Evolutionary conservation across 2,113 vertebrate species (phyloP).

Genomic region (Halichoeres trimaculatus): DNA sequence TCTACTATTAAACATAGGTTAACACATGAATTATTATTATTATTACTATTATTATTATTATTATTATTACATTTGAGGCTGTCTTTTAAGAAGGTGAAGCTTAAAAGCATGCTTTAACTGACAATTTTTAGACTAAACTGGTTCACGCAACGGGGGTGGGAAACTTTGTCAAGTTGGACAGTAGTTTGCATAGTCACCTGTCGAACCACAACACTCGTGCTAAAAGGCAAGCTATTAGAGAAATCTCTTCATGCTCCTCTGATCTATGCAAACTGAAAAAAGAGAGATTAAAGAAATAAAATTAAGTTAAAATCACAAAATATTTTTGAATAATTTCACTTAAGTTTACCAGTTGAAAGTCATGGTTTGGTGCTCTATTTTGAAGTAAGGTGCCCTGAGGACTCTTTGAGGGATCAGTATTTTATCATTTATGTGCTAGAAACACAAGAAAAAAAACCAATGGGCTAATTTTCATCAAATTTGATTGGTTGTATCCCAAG

Average conservation of each 20-base stretch:
- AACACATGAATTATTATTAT: too few species aligned
- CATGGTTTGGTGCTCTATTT: neutral
- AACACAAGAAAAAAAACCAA: too few species aligned
- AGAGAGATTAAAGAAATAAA: too few species aligned
- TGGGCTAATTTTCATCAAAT: slow-evolving; percentile 6
- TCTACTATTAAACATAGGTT: neutral
- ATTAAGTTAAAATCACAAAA: too few species aligned
- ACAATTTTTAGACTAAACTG: neutral
- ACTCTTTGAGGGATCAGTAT: neutral
- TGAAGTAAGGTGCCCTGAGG: neutral
- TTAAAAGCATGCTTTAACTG: neutral
- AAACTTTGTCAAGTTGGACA: neutral
- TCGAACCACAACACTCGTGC: neutral
- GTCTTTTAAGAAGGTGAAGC: neutral
- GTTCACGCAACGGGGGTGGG: neutral
- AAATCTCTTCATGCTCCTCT: neutral
- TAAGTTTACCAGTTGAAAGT: too few species aligned
- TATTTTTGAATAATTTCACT: too few species aligned
- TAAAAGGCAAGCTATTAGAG: neutral
- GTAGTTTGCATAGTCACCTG: neutral
- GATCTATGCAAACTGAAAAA: slow-evolving; percentile 1
- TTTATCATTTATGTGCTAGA: neutral
- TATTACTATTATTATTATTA: too few species aligned
- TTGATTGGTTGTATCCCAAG: neutral
- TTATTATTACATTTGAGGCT: too few species aligned